phyloP scores from a whole-genome alignment of 2,113 vertebrate species.

The Rallus limicola region DNA sequence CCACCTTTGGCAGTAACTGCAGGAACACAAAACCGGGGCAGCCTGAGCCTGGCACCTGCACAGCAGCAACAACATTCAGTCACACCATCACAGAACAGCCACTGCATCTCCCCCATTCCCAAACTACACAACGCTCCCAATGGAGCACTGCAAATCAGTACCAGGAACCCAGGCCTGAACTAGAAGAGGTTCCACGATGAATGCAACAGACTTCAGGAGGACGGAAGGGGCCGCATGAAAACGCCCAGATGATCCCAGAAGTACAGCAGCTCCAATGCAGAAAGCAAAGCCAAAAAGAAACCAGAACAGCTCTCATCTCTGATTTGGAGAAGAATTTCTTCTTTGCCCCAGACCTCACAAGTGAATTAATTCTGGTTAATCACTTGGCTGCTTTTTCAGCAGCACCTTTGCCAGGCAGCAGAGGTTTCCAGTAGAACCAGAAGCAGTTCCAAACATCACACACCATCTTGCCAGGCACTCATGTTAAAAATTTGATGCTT shows the following conservation, averaged over 20 bases:
- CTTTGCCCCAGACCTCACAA: neutral
- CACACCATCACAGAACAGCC: neutral
- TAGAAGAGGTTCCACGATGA: neutral
- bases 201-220: neutral
- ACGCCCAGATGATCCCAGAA: neutral
- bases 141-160: neutral
- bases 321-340: neutral
- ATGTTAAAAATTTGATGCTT: rapidly evolving
- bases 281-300: neutral
- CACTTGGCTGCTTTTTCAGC: neutral
- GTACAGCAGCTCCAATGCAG: neutral
- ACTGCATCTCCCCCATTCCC: rapidly evolving
- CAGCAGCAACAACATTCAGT: neutral
- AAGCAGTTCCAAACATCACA: neutral
- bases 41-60: neutral
- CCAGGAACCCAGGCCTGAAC: neutral
- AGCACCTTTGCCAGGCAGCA: neutral
- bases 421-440: neutral
- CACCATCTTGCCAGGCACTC: neutral
- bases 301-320: neutral
- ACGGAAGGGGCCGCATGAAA: neutral
- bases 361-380: neutral
- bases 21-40: neutral
- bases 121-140: rapidly evolving
- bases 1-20: neutral